phyloP scores from a whole-genome alignment of 2,113 vertebrate genomes.

The Bujurquina vittata region DNA sequence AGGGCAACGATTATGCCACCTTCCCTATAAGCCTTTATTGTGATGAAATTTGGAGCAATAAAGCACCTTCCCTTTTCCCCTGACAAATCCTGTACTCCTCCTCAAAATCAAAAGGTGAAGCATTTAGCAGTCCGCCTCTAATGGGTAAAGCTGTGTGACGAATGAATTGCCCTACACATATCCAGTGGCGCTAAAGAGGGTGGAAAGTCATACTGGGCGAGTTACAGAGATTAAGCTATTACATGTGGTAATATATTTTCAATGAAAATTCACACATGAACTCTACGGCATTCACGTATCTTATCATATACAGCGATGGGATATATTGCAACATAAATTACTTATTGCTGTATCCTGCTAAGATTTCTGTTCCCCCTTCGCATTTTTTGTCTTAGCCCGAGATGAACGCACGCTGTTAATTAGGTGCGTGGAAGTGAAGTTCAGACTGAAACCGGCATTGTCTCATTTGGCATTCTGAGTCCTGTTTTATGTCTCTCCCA shows the following conservation, averaged over 20 bases:
- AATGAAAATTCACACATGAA: slow-evolving; percentile 38
- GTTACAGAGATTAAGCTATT: slow-evolving; percentile 27
- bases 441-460: slow-evolving; percentile 71
- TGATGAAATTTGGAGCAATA: slow-evolving; percentile 84
- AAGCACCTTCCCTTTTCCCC: slow-evolving; percentile 75
- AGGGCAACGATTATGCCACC: slow-evolving; percentile 78
- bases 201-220: slow-evolving; percentile 63
- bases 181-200: slow-evolving; percentile 58
- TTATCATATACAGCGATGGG: slow-evolving; percentile 7
- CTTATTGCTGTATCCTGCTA: slow-evolving; percentile 30
- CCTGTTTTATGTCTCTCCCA: slow-evolving; percentile 72
- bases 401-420: slow-evolving; percentile 60
- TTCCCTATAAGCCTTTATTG: slow-evolving; percentile 82
- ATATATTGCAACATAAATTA: slow-evolving; percentile 43
- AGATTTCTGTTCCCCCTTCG: slow-evolving; percentile 38
- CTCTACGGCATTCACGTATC: slow-evolving; percentile 4
- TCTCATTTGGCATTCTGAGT: slow-evolving; percentile 74
- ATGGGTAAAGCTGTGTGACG: slow-evolving; percentile 78
- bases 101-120: slow-evolving; percentile 83
- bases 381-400: slow-evolving; percentile 43
- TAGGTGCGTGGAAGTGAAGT: slow-evolving; percentile 51
- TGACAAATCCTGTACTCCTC: slow-evolving; percentile 80
- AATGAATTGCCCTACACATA: slow-evolving; percentile 78
- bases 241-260: slow-evolving; percentile 7
- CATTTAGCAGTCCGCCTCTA: slow-evolving; percentile 75